Base-by-base conservation (phyloP, 2,888 invertebrate genomes). In the Oscheius sp. region DNA sequence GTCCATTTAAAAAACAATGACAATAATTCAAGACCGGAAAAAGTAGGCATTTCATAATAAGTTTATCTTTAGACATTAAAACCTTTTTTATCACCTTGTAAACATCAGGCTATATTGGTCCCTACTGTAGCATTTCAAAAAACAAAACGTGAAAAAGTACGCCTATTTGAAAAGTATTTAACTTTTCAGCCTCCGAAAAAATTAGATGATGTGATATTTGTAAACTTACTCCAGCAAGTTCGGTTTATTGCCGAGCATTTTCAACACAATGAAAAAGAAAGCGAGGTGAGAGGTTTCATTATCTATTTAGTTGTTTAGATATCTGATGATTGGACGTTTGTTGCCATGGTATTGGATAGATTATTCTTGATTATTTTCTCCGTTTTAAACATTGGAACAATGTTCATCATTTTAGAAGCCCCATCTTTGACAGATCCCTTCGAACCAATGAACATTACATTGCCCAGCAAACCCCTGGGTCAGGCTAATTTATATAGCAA, bases 171-270 rank as follows among this genome's bases (percentile, higher is more conserved):
- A 54, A 9, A 4, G 3, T 3, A 33, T 20, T n/a, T 41, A 45
- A 59, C 9, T 28, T 49, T 49, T 49, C 56, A 61, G 44, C 61
- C 62, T 28, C 77, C 71, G 45, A 74, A 82, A 24, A 61, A 70
- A 14, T 70, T 83, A 14, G 79, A 84, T 68, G 84, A 83, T 63
- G 70, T 81, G 24, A 78, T 84, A 20, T 82, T 84, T 65, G 71
- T 77, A 49, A 84, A 84, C 69, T 57, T 84, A 8, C 68, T 84
- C 5, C 80, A 81, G 30, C 84, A 84, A 78, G 71, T 70, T 49
- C 71, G 80, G 2, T 84, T 86, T 64, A 86, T 85, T 47, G 84
- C 85, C 9, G 84, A 85, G 32, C 83, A 86, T 51, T 85, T 86
- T 63, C 70, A 79, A 6, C 80, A 82, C 41, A 80, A 82, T 59